Evolutionary conservation across 1,140 invertebrate species (phyloP).

Genomic region (Eulimnadia texana): DNA sequence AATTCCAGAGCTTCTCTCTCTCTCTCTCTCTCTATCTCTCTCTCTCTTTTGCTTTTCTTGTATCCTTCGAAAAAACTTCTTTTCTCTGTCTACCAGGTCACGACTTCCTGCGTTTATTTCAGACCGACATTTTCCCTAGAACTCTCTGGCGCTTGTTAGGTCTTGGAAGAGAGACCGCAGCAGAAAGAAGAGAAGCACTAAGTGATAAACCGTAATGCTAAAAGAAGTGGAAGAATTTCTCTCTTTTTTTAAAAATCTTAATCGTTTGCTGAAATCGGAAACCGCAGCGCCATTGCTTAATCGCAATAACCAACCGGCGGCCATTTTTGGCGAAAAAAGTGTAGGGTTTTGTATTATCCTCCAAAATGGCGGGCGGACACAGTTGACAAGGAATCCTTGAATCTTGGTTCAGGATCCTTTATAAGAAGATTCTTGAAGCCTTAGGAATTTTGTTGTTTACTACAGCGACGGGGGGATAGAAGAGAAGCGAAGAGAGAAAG

Average conservation of each 20-base stretch:
- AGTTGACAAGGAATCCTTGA: no score
- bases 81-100: not conserved
- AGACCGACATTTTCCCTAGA: not conserved
- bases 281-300: not conserved
- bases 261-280: not conserved
- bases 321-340: not conserved
- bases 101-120: not conserved
- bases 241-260: not conserved
- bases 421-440: no score
- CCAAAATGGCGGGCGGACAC: not conserved
- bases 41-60: slow-evolving; percentile 9
- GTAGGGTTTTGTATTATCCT: not conserved
- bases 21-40: not conserved
- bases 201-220: not conserved
- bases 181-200: no score
- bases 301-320: not conserved
- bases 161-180: no score
- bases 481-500: no score
- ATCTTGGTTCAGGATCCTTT: no score
- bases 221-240: not conserved
- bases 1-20: not conserved
- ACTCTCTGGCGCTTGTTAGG: no score
- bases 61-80: not conserved
- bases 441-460: not conserved
- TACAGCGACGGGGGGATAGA: no score